Evolutionary conservation across 1,140 invertebrate species (phyloP), one percentile per base, ranked within the genome.

Genomic region (Drosophila biarmipes): DNA sequence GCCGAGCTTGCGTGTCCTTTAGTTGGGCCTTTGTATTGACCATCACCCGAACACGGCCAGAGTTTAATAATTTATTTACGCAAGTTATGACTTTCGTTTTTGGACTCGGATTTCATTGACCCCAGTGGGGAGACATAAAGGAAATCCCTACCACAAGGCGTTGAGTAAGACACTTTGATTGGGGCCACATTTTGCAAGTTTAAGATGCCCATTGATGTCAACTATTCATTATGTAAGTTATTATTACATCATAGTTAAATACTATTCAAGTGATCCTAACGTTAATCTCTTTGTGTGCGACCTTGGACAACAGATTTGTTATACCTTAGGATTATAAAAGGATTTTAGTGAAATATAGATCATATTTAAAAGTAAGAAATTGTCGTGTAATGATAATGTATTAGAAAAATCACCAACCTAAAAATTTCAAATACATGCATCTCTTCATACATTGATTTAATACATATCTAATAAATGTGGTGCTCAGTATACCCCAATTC

Each of bases 61-160:
- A 15, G 57, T 51, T 89, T 73, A 89, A 89, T 87, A 89, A 89
- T 84, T 89, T 46, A 89, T 89, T 89, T 89, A 80, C 84, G 84
- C 84, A 90, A 84, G 80, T 86, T 87, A 78, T 86, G 77, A 80
- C 67, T 78, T 71, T 53, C 63, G 58, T 56, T 62, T 52, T 53
- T 62, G 29, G 56, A 38, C 48, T 46, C n/a, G 43, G 56, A 52
- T 61, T 87, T 56, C 84, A 84, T 89, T 87, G 84, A 87, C 82
- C 82, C 35, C 66, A 46, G 29, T 14, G 29, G 31, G 37, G 49
- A 17, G 11, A 21, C 56, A n/a, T 34, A n/a, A 24, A n/a, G 19
- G 17, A n/a, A 35, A 58, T 27, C 40, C 49, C 43, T 21, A 21
- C n/a, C 38, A 37, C 19, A 14, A 42, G 31, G 37, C 15, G 21